Evolutionary conservation across 2,797 vertebrate genomes (phyloP).

Genomic region (Notamacropus eugenii): DNA sequence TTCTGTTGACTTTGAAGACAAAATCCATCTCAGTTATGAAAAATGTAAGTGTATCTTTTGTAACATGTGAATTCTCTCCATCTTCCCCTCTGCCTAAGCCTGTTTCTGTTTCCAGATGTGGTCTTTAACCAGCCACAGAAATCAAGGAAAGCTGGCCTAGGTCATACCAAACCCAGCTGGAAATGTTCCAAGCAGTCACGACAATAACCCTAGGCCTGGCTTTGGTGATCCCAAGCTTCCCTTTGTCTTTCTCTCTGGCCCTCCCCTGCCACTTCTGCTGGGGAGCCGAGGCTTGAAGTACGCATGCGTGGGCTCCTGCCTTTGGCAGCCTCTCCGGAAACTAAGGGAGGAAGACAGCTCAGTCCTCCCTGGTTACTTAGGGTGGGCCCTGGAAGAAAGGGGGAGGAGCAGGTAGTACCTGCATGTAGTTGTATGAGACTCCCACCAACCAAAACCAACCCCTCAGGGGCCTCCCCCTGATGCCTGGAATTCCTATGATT

Average conservation of each 20-base stretch:
- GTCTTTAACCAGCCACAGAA: background rate
- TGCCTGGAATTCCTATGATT: background rate
- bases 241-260: conserved; percentile 81
- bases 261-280: conserved; percentile 80
- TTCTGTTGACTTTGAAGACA: background rate
- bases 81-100: background rate
- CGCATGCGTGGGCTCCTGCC: conserved; percentile 82
- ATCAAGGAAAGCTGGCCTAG: background rate
- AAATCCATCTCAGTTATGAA: conserved; percentile 21
- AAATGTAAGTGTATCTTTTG: conserved; percentile 32
- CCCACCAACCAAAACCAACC: background rate
- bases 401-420: background rate
- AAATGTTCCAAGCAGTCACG: conserved; percentile 62
- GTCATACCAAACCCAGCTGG: conserved; percentile 53
- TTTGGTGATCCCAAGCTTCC: conserved; percentile 74
- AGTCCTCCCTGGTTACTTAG: background rate
- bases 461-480: background rate
- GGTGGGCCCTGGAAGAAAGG: background rate
- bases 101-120: background rate
- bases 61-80: conserved; percentile 15
- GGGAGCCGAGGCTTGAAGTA: conserved; percentile 83
- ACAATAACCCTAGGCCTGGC: conserved; percentile 64
- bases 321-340: conserved; percentile 40
- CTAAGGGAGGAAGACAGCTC: background rate
- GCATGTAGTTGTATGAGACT: background rate